Conservation (phyloP, 2,888 invertebrate genomes). For the Sinopyrophorus schimmeli region DNA sequence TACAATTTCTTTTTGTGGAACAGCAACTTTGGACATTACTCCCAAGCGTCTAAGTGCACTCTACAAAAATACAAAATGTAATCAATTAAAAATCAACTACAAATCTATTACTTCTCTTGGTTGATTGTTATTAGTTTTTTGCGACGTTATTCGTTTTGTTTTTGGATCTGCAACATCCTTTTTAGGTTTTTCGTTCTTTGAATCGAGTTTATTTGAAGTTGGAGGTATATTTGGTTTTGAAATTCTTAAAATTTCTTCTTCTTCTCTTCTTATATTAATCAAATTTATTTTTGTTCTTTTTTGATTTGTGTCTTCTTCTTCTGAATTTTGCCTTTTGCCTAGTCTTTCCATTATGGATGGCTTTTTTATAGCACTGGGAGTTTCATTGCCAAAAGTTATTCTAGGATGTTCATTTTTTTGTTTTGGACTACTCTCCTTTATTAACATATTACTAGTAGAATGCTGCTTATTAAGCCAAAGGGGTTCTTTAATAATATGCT, state of each 20-base stretch:
- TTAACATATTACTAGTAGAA: too few species aligned
- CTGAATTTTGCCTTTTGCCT: constrained; percentile 48
- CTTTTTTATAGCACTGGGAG: constrained; percentile 39
- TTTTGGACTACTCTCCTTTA: constrained; percentile 4
- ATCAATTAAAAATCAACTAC: constrained; percentile 3
- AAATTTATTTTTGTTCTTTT: constrained; percentile 40
- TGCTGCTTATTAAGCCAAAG: too few species aligned
- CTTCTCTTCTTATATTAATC: constrained; percentile 45
- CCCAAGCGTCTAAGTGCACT: constrained; percentile 43
- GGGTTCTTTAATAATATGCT: too few species aligned
- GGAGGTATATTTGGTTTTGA: constrained; percentile 29
- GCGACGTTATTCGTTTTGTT: too few species aligned
- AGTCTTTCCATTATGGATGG: constrained; percentile 58
- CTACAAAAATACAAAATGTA: constrained; percentile 24
- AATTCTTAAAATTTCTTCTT: constrained; percentile 42
- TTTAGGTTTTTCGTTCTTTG: constrained; percentile 25
- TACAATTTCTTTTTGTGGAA: constrained; percentile 42
- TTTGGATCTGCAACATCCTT: too few species aligned
- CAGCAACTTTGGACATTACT: constrained; percentile 51
- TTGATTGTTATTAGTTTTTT: too few species aligned
- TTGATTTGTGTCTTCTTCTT: constrained; percentile 14
- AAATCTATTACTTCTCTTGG: constrained; percentile 25
- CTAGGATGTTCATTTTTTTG: constrained; percentile 37
- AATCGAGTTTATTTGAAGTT: constrained; percentile 37
- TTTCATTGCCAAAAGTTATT: constrained; percentile 41